Evolutionary conservation across 2,888 invertebrate genomes (phyloP), one percentile per base, ranked within the genome.

Genomic region (Pomacea canaliculata): DNA sequence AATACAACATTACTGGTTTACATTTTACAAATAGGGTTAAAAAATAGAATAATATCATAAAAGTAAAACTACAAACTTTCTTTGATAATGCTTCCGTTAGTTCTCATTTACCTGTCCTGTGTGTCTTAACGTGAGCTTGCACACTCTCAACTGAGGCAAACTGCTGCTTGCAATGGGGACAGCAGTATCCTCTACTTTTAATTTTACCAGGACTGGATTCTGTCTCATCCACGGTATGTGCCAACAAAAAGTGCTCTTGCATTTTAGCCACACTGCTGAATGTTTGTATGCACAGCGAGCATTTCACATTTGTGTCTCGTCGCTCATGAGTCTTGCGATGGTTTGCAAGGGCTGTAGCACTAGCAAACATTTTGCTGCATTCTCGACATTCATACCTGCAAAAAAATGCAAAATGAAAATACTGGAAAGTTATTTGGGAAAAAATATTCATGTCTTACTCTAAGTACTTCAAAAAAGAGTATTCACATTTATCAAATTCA

Each of bases 171-270:
- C 80, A 80, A 19, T 78, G 63, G 5, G 63, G n/a, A 48, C 80
- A 78, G 49, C 76, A 51, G 1, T 78, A 69, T 27, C 70, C 48
- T 51, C 56, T 59, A 12, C 51, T 13, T 13, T 19, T 49, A 9
- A 2, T 71, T 19, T 16, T 49, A 2, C 16, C 63, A 60, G 49
- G 18, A n/a, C 13, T 9, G 19, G 19, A 56, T 18, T n/a, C 19
- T 23, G 1, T 72, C 60, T 86, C 85, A 27, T 80, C 83, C 12
- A 79, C 80, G 9, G 87, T 83, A 79, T 89, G 89, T 19, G 75
- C 75, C 16, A 83, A 79, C 76, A 88, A 86, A 83, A 89, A 89
- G 79, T 90, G 90, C 48, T 87, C 85, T 82, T 90, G 90, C 75
- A 90, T 85, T 13, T 83, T 83, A 2, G 78, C 77, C 37, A 88